Conservation (phyloP, 2,888 invertebrate genomes). For the Oxyteleia sp. region DNA sequence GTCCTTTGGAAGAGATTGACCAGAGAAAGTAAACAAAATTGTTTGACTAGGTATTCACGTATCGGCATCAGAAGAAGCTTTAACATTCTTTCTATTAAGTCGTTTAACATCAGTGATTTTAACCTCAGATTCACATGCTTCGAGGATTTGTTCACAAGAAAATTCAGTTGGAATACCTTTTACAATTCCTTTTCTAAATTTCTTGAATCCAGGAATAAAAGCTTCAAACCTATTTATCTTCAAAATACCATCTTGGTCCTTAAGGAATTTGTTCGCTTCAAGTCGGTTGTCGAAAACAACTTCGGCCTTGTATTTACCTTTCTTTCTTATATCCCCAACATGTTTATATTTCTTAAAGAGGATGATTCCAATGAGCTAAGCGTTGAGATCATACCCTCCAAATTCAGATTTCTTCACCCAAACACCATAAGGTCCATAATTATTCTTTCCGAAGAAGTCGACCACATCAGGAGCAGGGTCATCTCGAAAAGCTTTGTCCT, state of each 20-base stretch:
- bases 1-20: constrained; percentile 36
- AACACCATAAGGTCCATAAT: too few species aligned
- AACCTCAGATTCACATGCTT: constrained; percentile 2
- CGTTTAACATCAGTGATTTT: constrained; percentile 4
- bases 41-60: constrained; percentile 40
- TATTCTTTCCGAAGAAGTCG: too few species aligned
- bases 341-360: too few species aligned
- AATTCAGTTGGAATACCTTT: constrained; percentile 10
- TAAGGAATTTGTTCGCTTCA: constrained; percentile 11
- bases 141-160: neutral
- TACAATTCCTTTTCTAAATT: constrained; percentile 9
- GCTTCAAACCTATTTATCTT: neutral
- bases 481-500: too few species aligned
- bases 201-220: constrained; percentile 20
- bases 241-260: constrained; percentile 4
- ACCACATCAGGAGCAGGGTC: too few species aligned
- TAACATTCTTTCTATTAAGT: constrained; percentile 19
- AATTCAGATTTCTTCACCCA: too few species aligned
- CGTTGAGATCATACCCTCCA: too few species aligned
- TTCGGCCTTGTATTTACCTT: constrained; percentile 14
- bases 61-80: neutral
- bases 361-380: too few species aligned
- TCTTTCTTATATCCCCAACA: constrained; percentile 10
- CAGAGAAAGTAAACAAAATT: constrained; percentile 22
- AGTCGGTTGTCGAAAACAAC: constrained; percentile 5